phyloP scores from a whole-genome alignment of 2,888 invertebrate species.

The Dryomyza anilis region DNA sequence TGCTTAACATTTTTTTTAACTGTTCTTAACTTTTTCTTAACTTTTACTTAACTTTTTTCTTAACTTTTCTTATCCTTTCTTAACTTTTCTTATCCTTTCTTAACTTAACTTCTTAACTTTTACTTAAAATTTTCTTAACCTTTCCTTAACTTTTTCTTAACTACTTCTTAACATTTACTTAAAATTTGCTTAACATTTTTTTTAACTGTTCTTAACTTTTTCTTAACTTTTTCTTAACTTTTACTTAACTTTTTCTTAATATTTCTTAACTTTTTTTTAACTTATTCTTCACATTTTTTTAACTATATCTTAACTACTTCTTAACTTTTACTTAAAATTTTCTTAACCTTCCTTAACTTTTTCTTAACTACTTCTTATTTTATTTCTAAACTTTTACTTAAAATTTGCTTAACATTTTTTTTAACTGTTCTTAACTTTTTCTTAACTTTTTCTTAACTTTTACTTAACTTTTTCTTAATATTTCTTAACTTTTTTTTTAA shows the following conservation, averaged over 20 bases:
- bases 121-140: too few relatives aligned
- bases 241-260: too few relatives aligned
- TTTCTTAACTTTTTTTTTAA: neutral
- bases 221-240: neutral
- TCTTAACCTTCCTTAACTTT: neutral
- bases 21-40: too few relatives aligned
- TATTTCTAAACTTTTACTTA: neutral
- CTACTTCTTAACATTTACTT: neutral
- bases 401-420: neutral
- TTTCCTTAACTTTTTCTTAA: too few relatives aligned
- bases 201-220: too few relatives aligned
- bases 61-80: too few relatives aligned
- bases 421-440: neutral
- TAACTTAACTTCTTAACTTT: too few relatives aligned
- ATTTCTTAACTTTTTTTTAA: neutral
- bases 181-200: neutral
- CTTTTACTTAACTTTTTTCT: too few relatives aligned
- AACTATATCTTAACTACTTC: neutral
- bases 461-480: neutral
- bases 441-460: neutral
- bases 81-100: too few relatives aligned
- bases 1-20: neutral
- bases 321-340: neutral
- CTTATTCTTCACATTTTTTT: neutral
- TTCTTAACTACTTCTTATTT: neutral